phyloP scores from a whole-genome alignment of 1,140 invertebrate species.

The Lethrus apterus region DNA sequence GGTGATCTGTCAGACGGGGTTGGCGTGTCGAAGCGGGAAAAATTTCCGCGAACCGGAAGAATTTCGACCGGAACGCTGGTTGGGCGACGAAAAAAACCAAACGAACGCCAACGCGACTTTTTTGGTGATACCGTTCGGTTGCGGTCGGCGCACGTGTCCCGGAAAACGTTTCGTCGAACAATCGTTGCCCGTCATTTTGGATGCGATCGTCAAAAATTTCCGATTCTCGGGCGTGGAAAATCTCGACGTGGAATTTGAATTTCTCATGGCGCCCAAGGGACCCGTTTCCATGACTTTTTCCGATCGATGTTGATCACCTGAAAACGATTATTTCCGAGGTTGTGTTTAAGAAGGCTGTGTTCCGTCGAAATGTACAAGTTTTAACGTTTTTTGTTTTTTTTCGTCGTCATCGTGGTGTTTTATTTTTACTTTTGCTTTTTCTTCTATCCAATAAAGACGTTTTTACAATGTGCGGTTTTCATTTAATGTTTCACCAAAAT shows the following conservation, averaged over 20 bases:
- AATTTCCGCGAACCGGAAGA: slow-evolving; percentile 69
- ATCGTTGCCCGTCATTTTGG: slow-evolving; percentile 64
- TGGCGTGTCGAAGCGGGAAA: slow-evolving; percentile 67
- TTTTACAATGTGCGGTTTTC: too few relatives aligned
- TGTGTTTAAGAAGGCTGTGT: too few relatives aligned
- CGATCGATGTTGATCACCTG: slow-evolving; percentile 36
- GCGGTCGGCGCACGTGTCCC: slow-evolving; percentile 72
- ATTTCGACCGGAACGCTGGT: slow-evolving; percentile 78
- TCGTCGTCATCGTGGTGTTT: too few relatives aligned
- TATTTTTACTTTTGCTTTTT: too few relatives aligned
- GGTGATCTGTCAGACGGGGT: slow-evolving; percentile 76
- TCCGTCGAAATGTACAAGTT: too few relatives aligned
- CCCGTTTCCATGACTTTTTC: slow-evolving; percentile 59
- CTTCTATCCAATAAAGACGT: too few relatives aligned
- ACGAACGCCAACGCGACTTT: slow-evolving; percentile 45
- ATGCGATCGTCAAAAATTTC: slow-evolving; percentile 65
- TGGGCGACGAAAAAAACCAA: slow-evolving; percentile 45
- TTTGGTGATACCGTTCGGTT: slow-evolving; percentile 80
- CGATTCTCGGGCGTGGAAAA: slow-evolving; percentile 55
- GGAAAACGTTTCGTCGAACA: slow-evolving; percentile 76
- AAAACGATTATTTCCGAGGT: too few relatives aligned
- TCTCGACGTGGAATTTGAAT: slow-evolving; percentile 68
- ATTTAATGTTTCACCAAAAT: too few relatives aligned
- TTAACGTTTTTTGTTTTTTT: too few relatives aligned
- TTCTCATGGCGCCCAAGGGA: slow-evolving; percentile 64